phyloP scores from a whole-genome alignment of 2,113 vertebrate genomes.

The Apus apus region DNA sequence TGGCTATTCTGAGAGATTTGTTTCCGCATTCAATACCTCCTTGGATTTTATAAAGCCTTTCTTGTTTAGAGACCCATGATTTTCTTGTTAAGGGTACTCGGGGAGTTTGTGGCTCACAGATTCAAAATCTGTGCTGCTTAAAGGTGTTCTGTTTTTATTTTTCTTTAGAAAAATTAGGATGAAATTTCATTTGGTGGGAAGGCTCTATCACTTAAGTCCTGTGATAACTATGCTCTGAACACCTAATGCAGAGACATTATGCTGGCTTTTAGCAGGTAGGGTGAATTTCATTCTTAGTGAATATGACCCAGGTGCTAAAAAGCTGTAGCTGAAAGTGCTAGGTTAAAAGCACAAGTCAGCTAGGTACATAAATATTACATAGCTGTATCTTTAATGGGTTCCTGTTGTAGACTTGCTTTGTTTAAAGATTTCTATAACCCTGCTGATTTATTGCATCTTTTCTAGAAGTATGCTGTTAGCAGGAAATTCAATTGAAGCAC shows the following conservation, averaged over 20 bases:
- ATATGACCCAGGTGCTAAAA: constrained; percentile 11
- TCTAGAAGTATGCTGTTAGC: constrained; percentile 47
- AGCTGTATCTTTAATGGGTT: constrained; percentile 14
- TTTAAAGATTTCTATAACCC: constrained; percentile 79
- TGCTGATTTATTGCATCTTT: constrained; percentile 76
- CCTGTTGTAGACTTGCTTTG: constrained; percentile 52
- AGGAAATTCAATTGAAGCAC: constrained; percentile 79
- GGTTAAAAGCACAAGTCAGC: constrained; percentile 36
- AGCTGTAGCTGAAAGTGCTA: constrained; percentile 13
- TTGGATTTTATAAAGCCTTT: background rate
- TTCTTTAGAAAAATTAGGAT: background rate
- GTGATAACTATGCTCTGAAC: background rate
- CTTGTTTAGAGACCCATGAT: background rate
- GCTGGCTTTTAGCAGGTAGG: background rate
- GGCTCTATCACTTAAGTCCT: background rate
- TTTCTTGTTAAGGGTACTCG: background rate
- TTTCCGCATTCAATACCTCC: background rate
- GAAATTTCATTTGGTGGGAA: background rate
- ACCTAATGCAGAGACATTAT: background rate
- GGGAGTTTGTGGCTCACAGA: background rate
- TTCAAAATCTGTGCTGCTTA: background rate
- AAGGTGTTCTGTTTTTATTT: background rate
- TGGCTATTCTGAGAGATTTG: background rate
- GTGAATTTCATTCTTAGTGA: background rate
- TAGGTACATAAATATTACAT: constrained; percentile 26